Conservation (phyloP, 2,888 invertebrate genomes). For the Eupithecia tripunctaria region DNA sequence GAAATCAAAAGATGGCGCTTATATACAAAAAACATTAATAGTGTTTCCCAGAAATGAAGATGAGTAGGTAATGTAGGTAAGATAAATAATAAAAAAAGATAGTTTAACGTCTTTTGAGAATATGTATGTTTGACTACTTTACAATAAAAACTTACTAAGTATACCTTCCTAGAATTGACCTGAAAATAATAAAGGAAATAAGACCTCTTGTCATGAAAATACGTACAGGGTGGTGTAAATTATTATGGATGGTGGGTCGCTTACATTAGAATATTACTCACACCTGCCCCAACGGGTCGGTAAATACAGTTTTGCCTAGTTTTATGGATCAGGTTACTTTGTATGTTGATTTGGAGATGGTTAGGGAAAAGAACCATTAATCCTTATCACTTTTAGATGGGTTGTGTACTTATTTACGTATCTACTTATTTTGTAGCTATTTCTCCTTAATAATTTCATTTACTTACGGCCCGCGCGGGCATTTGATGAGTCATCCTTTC, state of each 20-base stretch:
- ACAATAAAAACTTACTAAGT: background rate
- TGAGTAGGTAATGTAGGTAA: too few relatives aligned
- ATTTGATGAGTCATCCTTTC: too few relatives aligned
- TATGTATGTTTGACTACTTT: background rate
- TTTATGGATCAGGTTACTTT: constrained; percentile 60
- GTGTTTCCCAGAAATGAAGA: background rate
- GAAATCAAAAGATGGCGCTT: constrained; percentile 8
- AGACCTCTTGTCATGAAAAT: constrained; percentile 51
- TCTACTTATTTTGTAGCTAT: background rate
- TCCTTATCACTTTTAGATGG: constrained; percentile 16
- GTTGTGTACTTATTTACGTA: background rate
- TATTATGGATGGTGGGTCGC: constrained; percentile 78
- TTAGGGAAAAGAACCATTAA: constrained; percentile 38
- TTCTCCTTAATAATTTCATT: too few relatives aligned
- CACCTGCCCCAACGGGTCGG: constrained; percentile 71
- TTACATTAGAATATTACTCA: constrained; percentile 79
- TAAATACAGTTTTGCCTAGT: constrained; percentile 72
- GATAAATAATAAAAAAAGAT: background rate
- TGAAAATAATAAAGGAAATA: background rate
- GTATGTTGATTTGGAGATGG: constrained; percentile 54
- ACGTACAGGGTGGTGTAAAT: constrained; percentile 63
- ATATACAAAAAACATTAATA: background rate
- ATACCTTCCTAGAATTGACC: background rate
- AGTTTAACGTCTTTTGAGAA: background rate
- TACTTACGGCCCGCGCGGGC: too few relatives aligned